phyloP scores from a whole-genome alignment of 2,888 invertebrate genomes.

The Athripsodes cinereus region DNA sequence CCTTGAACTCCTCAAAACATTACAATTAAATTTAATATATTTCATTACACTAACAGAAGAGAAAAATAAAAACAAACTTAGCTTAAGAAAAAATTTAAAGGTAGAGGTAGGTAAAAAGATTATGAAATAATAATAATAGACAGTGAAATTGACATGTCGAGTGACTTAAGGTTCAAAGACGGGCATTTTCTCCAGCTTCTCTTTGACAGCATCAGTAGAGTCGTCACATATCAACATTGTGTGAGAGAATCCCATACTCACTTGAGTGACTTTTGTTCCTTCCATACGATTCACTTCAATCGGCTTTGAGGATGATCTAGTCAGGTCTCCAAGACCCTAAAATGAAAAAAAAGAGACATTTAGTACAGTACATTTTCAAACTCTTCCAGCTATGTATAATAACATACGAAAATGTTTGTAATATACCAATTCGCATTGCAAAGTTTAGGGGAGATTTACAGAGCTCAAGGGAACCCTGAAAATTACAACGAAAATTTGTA shows the following conservation, averaged over 20 bases:
- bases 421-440: too few relatives aligned
- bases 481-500: too few relatives aligned
- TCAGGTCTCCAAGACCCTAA: slow-evolving; percentile 82
- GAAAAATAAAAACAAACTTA: background rate
- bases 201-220: slow-evolving; percentile 47
- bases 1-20: too few relatives aligned
- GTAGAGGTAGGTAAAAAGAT: background rate
- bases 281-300: slow-evolving; percentile 77
- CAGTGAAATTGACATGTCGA: too few relatives aligned
- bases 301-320: slow-evolving; percentile 80
- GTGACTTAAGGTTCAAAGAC: slow-evolving; percentile 42
- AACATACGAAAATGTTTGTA: too few relatives aligned
- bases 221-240: slow-evolving; percentile 61
- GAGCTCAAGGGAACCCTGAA: too few relatives aligned
- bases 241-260: slow-evolving; percentile 83
- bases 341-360: background rate
- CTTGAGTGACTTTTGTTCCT: slow-evolving; percentile 67
- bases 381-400: too few relatives aligned
- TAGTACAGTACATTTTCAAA: too few relatives aligned
- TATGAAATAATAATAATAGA: background rate
- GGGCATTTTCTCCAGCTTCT: slow-evolving; percentile 48
- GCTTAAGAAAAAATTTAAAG: background rate
- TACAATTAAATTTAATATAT: too few relatives aligned
- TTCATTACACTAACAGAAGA: too few relatives aligned
- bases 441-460: too few relatives aligned